Percentiles rank a stretch among this genome's conserved stretches.
Conservation (phyloP, 2,797 vertebrate genomes). For the Chaenodraco wilsoni region DNA sequence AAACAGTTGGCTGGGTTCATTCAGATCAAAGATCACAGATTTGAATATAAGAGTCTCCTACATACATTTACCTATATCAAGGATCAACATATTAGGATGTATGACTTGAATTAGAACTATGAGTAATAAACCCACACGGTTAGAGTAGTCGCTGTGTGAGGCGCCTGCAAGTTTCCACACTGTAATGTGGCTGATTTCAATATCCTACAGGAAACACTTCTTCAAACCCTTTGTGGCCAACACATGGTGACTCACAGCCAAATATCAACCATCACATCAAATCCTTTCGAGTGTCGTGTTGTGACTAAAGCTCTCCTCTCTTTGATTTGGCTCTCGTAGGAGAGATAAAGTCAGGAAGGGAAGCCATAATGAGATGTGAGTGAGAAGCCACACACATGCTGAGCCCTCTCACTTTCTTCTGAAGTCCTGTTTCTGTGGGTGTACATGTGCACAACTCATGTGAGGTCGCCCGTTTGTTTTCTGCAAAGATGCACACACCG, state of each 20-base stretch:
- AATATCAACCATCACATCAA: slow-evolving; percentile 14
- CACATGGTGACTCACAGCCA: slow-evolving; percentile 33
- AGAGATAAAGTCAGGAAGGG: slow-evolving; percentile 30
- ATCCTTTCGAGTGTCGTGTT: not conserved
- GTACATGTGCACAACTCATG: slow-evolving; percentile 45
- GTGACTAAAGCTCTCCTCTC: slow-evolving; percentile 22
- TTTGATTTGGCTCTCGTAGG: slow-evolving; percentile 28
- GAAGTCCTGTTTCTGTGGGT: slow-evolving; percentile 75
- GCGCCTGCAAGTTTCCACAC: slow-evolving; percentile 54
- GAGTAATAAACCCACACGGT: slow-evolving; percentile 53
- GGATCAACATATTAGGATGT: slow-evolving; percentile 7
- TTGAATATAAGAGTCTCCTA: slow-evolving; percentile 20
- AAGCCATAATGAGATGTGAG: slow-evolving; percentile 51
- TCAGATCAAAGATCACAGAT: slow-evolving; percentile 11
- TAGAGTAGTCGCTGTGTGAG: slow-evolving; percentile 54
- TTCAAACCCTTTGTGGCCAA: slow-evolving; percentile 1
- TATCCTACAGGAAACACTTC: slow-evolving; percentile 45
- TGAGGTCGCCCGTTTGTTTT: slow-evolving; percentile 51
- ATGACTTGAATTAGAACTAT: slow-evolving; percentile 48
- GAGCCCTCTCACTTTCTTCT: slow-evolving; percentile 71
- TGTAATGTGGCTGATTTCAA: slow-evolving; percentile 48
- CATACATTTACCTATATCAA: not conserved
- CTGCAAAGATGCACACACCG: slow-evolving; percentile 55
- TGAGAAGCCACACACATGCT: slow-evolving; percentile 67
- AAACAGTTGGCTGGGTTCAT: not conserved